These are phyloP conservation scores for Mionectes olivaceus DNA, from an alignment of 2,797 vertebrate genomes.

Conservation along the genomic window DNA sequence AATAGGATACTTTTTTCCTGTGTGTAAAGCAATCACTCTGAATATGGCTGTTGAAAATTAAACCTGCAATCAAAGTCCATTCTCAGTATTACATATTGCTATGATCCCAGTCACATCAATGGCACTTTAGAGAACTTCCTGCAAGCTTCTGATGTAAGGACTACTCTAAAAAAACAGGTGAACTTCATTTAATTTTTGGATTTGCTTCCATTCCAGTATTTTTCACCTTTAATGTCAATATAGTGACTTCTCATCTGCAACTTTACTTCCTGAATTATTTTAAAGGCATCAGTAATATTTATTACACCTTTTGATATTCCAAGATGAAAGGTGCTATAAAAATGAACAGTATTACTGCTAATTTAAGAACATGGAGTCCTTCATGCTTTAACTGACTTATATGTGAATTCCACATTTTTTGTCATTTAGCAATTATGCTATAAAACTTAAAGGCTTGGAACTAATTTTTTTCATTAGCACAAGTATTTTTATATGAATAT, in stretches of 20 bases:
- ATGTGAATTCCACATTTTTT: neutral
- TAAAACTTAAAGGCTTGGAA: conserved; percentile 57
- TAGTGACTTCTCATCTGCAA: neutral
- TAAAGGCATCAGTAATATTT: neutral
- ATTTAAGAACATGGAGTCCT: neutral
- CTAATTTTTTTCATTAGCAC: conserved; percentile 66
- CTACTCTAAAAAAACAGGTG: rapidly evolving
- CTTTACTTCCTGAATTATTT: neutral
- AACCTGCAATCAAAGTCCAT: neutral
- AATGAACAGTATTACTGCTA: neutral
- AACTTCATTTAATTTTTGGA: neutral
- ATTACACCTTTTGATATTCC: neutral
- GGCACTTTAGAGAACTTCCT: neutral
- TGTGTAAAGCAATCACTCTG: neutral
- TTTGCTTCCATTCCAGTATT: neutral
- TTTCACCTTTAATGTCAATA: neutral
- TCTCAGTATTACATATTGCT: neutral
- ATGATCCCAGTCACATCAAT: neutral
- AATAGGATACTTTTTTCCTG: neutral
- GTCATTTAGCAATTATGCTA: conserved; percentile 35
- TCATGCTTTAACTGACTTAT: neutral
- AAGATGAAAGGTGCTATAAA: neutral
- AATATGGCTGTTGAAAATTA: neutral
- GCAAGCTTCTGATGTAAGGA: neutral
- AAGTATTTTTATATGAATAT: conserved; percentile 69